These are phyloP conservation scores for Oophaga sylvatica DNA, from an alignment of 2,797 vertebrate genomes.

Conservation along the genomic window DNA sequence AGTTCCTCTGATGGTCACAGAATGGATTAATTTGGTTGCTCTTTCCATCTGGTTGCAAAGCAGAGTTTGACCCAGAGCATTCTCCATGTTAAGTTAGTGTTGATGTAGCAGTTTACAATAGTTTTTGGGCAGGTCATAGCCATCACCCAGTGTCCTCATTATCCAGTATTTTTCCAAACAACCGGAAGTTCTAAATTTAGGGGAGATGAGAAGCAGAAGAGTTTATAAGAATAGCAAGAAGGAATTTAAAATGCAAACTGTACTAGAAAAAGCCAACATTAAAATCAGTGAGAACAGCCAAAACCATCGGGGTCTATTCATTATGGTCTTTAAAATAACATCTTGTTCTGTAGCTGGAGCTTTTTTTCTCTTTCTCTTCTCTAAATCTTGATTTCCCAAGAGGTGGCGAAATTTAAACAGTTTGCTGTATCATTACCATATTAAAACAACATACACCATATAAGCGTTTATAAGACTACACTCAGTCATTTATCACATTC, in stretches of 20 bases:
- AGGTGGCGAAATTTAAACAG: slow-evolving; percentile 43
- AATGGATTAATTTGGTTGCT: not conserved
- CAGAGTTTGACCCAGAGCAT: not conserved
- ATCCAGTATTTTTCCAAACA: slow-evolving; percentile 2
- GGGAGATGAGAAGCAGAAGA: slow-evolving; percentile 45
- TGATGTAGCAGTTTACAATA: slow-evolving; percentile 13
- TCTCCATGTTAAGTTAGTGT: not conserved
- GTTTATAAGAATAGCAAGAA: slow-evolving; percentile 47
- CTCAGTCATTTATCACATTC: slow-evolving; percentile 55
- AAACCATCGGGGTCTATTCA: slow-evolving; percentile 47
- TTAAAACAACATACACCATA: slow-evolving; percentile 44
- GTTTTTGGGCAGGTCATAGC: not conserved
- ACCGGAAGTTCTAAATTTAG: slow-evolving; percentile 46
- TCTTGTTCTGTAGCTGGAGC: slow-evolving; percentile 31
- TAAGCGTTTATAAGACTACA: slow-evolving; percentile 12
- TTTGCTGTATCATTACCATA: slow-evolving; percentile 57
- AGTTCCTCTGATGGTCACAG: not conserved
- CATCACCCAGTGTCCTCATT: slow-evolving; percentile 10
- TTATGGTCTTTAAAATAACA: slow-evolving; percentile 51
- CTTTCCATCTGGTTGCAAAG: not conserved
- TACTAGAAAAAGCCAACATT: slow-evolving; percentile 41
- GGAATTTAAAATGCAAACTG: slow-evolving; percentile 57
- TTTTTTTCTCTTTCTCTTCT: slow-evolving; percentile 37
- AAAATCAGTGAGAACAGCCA: slow-evolving; percentile 57
- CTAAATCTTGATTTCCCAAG: slow-evolving; percentile 56